Conservation (phyloP, 2,113 vertebrate species). For the Thermophis baileyi region DNA sequence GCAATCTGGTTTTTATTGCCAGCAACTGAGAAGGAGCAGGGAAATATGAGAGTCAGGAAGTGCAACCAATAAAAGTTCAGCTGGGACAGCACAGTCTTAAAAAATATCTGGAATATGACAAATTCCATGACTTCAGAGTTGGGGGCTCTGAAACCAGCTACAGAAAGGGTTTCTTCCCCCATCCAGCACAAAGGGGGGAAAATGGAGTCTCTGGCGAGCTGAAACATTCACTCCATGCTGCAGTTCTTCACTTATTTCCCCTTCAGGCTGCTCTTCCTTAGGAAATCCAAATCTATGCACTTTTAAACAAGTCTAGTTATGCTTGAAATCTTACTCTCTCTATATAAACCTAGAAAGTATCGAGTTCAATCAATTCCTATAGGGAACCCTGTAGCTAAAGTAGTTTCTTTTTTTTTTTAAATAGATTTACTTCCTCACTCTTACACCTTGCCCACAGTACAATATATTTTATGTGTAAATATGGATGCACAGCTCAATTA, state of each 20-base stretch:
- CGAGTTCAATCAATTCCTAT: neutral
- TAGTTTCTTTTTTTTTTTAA: neutral
- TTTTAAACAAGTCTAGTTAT: neutral
- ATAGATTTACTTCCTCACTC: neutral
- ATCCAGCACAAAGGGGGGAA: constrained; percentile 13
- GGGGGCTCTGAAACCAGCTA: constrained; percentile 41
- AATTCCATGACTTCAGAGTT: constrained; percentile 31
- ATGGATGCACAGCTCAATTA: neutral
- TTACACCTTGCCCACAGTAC: neutral
- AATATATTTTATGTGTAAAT: too few relatives aligned
- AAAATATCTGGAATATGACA: constrained; percentile 64
- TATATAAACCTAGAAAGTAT: too few relatives aligned
- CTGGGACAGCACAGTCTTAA: constrained; percentile 39
- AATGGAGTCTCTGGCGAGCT: constrained; percentile 1
- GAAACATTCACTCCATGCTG: neutral
- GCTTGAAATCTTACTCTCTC: neutral
- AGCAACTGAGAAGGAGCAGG: constrained; percentile 29
- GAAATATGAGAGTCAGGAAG: constrained; percentile 54
- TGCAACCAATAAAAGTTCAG: constrained; percentile 38
- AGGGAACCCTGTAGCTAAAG: neutral
- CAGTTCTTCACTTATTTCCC: constrained; percentile 12
- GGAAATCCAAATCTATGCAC: neutral
- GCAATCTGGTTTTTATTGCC: constrained; percentile 25
- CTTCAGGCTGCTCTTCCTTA: neutral
- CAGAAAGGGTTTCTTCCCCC: constrained; percentile 46